Conservation (phyloP, 2,797 vertebrate species). For the Mormyrops attenuatus region DNA sequence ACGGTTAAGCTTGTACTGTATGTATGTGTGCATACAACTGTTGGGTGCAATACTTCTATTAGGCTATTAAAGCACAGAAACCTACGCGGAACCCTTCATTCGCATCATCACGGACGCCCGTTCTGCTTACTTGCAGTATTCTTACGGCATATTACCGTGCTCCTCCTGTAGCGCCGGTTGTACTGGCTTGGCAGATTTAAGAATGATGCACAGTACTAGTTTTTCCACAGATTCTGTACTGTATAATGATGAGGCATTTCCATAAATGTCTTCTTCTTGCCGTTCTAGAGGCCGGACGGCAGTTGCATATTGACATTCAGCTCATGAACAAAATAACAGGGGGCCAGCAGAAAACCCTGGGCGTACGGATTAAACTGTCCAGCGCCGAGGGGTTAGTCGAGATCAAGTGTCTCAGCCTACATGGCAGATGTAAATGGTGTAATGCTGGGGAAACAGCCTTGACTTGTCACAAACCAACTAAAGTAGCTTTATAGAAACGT, state of each 20-base stretch:
- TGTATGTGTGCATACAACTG: background rate
- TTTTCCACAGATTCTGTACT: background rate
- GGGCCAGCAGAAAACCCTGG: slow-evolving; percentile 13
- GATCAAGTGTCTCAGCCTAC: background rate
- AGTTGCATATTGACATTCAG: slow-evolving; percentile 19
- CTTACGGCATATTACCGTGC: background rate
- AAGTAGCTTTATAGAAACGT: background rate
- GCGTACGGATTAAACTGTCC: slow-evolving; percentile 4
- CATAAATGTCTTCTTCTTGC: background rate
- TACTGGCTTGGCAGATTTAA: background rate
- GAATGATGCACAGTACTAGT: background rate
- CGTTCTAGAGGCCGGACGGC: background rate
- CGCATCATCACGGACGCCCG: background rate
- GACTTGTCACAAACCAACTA: background rate
- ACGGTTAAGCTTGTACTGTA: background rate
- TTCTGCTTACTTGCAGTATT: background rate
- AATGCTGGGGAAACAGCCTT: slow-evolving; percentile 3
- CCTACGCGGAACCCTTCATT: background rate
- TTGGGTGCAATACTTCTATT: background rate
- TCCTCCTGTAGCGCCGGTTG: background rate
- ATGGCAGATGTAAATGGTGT: slow-evolving; percentile 15
- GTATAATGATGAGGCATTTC: background rate
- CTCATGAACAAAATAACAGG: slow-evolving; percentile 3
- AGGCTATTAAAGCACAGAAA: background rate
- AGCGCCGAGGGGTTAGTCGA: background rate